Conservation (phyloP, 1,140 invertebrate species). For the Pogonognathellus flavescens region DNA sequence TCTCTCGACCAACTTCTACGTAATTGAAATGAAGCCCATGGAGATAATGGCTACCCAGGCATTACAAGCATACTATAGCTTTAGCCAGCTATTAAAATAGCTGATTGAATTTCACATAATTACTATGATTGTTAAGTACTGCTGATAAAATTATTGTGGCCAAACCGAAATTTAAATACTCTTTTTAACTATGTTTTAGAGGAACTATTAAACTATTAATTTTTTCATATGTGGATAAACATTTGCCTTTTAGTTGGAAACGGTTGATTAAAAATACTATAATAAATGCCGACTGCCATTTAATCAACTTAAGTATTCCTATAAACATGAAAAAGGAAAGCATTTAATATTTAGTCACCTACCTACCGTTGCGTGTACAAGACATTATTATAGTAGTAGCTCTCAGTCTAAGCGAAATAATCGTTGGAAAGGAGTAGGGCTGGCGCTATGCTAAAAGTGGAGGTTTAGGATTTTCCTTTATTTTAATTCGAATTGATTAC, state of each 20-base stretch:
- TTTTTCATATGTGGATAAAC: constrained; percentile 6
- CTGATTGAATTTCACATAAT: too few species aligned
- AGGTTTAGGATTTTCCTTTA: not conserved
- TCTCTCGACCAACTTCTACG: too few species aligned
- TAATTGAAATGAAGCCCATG: too few species aligned
- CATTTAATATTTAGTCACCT: constrained; percentile 20
- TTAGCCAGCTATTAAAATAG: too few species aligned
- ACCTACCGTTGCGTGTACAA: not conserved
- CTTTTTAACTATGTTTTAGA: not conserved
- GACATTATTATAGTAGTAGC: too few species aligned
- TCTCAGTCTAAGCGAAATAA: too few species aligned
- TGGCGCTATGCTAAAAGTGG: not conserved
- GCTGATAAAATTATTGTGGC: too few species aligned
- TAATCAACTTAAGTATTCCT: constrained; percentile 3
- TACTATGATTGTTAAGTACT: too few species aligned
- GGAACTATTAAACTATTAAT: constrained; percentile 25
- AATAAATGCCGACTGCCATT: constrained; percentile 38
- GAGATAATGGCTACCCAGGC: too few species aligned
- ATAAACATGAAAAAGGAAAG: constrained; percentile 33
- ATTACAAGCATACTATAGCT: too few species aligned
- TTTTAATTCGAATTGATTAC: not conserved
- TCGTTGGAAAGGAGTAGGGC: not conserved
- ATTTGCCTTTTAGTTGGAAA: not conserved
- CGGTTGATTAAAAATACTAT: constrained; percentile 47
- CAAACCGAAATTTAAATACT: too few species aligned